These are phyloP conservation scores for Marmota flaviventris DNA, from an alignment of 2,113 vertebrate genomes.

Conservation along the genomic window DNA sequence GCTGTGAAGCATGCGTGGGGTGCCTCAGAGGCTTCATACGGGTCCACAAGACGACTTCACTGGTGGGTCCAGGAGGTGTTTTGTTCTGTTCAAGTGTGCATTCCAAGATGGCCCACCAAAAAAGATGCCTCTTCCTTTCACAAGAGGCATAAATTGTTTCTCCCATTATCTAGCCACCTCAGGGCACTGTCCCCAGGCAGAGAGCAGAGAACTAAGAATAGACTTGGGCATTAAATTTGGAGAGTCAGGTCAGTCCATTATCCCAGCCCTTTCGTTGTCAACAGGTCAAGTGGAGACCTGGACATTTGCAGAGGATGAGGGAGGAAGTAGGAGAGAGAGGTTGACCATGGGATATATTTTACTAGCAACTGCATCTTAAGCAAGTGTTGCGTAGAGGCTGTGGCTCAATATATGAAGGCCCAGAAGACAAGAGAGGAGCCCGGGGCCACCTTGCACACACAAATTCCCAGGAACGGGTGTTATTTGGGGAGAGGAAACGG, in stretches of 20 bases:
- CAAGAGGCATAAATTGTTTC: background rate
- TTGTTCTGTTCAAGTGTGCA: background rate
- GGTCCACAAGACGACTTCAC: too few relatives aligned
- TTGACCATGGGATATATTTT: background rate
- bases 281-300: background rate
- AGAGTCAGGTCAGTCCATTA: background rate
- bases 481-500: background rate
- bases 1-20: too few relatives aligned
- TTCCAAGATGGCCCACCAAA: background rate
- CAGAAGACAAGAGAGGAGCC: background rate
- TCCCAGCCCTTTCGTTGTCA: too few relatives aligned
- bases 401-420: too few relatives aligned
- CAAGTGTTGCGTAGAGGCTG: background rate
- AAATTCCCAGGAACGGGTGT: accelerated
- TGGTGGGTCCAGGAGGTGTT: too few relatives aligned
- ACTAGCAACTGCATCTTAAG: background rate
- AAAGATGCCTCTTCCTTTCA: background rate
- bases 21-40: accelerated
- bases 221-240: accelerated
- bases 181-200: background rate
- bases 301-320: background rate
- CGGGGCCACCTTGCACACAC: accelerated
- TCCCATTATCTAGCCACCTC: background rate
- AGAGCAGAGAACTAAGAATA: background rate
- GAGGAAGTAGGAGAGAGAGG: background rate